Evolutionary conservation across 2,113 vertebrate species (phyloP).

Genomic region (Pampusana beccarii): DNA sequence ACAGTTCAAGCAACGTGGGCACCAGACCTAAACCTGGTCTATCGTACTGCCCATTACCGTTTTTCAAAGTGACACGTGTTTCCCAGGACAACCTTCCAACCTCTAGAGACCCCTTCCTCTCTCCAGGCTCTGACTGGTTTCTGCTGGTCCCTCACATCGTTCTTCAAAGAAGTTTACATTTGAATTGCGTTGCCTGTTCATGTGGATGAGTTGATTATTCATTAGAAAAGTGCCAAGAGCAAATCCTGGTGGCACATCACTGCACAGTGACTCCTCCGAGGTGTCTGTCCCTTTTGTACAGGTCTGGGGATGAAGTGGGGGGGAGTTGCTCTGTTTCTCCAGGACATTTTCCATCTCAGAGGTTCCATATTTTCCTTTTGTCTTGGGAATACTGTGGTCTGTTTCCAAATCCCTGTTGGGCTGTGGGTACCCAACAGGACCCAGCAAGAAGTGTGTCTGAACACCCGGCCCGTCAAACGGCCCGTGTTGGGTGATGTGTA

Average conservation of each 20-base stretch:
- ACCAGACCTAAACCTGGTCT: not conserved
- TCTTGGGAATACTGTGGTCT: not conserved
- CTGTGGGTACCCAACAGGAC: not conserved
- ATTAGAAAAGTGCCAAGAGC: not conserved
- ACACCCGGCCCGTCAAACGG: not conserved
- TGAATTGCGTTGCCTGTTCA: not conserved
- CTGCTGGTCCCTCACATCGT: not conserved
- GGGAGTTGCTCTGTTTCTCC: conserved; percentile 16
- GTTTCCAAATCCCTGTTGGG: not conserved
- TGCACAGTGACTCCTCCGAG: not conserved
- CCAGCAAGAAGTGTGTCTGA: conserved; percentile 39
- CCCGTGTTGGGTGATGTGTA: not conserved
- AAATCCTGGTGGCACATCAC: not conserved
- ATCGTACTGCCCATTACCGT: not conserved
- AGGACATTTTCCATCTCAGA: conserved; percentile 3
- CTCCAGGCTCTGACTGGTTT: not conserved
- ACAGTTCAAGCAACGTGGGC: not conserved
- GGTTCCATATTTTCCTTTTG: conserved; percentile 16
- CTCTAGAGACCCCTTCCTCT: not conserved
- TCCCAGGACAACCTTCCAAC: not conserved
- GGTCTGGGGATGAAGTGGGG: not conserved
- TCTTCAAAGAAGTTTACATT: not conserved
- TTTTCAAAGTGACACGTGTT: not conserved
- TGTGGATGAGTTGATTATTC: not conserved
- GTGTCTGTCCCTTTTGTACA: conserved; percentile 54